A percentile compares a stretch with the other conserved stretches of the same genome.
These are phyloP conservation scores for Chelonia mydas DNA, from an alignment of 2,797 vertebrate species.

Conservation along the genomic window DNA sequence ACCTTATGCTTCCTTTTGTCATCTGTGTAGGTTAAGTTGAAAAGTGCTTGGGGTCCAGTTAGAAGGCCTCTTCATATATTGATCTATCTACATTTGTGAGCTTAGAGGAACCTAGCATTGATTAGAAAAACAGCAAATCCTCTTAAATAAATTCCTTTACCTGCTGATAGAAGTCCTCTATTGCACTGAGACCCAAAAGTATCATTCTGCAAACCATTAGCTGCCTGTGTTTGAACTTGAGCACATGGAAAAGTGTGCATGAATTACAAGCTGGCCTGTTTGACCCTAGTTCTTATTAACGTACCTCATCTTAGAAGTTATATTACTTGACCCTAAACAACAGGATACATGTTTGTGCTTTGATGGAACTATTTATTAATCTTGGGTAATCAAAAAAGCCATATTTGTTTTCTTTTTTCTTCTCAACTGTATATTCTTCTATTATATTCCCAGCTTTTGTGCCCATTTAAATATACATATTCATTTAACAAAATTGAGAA, in stretches of 20 bases:
- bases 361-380: neutral
- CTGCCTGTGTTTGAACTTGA: neutral
- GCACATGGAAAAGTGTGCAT: neutral
- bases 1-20: neutral
- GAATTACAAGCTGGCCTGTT: conserved; percentile 14
- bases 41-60: neutral
- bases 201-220: neutral
- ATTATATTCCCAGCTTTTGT: neutral
- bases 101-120: neutral
- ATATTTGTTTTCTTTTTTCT: conserved; percentile 54
- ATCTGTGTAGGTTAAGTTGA: neutral
- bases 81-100: neutral
- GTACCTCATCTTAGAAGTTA: neutral
- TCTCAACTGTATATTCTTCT: neutral
- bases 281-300: conserved; percentile 6
- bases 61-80: neutral
- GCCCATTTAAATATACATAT: neutral
- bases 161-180: neutral
- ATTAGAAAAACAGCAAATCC: neutral
- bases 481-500: neutral
- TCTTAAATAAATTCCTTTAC: neutral
- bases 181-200: neutral
- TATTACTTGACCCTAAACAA: neutral
- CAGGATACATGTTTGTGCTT: conserved; percentile 23
- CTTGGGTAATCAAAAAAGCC: neutral